Evolutionary conservation across 1,140 invertebrate species (phyloP).

Genomic region (Acromyrmex charruanus): DNA sequence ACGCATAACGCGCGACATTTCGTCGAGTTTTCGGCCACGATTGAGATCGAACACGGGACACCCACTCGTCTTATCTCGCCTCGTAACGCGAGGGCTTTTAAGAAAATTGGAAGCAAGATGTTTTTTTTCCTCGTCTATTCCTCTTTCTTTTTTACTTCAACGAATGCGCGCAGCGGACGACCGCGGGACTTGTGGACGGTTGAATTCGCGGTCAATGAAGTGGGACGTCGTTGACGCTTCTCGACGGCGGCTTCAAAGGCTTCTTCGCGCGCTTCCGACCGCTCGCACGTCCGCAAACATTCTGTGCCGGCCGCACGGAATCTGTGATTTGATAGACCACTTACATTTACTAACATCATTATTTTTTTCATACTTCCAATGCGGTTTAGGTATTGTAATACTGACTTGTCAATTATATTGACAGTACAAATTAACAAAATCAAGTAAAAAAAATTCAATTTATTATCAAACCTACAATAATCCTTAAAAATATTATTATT

Average conservation of each 20-base stretch:
- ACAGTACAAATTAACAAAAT: background rate
- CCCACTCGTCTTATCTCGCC: background rate
- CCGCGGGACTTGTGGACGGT: slow-evolving; percentile 54
- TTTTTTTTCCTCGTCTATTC: background rate
- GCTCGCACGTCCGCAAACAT: slow-evolving; percentile 15
- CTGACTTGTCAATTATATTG: background rate
- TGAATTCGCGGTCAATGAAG: slow-evolving; percentile 72
- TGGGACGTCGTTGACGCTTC: slow-evolving; percentile 68
- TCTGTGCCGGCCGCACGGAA: background rate
- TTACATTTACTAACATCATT: slow-evolving; percentile 13
- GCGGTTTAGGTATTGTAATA: background rate
- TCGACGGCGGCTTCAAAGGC: slow-evolving; percentile 47
- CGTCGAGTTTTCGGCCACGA: slow-evolving; percentile 21
- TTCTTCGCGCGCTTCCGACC: slow-evolving; percentile 8
- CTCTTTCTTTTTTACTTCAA: slow-evolving; percentile 44
- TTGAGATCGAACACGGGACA: background rate
- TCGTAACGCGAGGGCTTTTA: slow-evolving; percentile 68
- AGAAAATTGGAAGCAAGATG: slow-evolving; percentile 74
- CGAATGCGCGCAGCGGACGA: slow-evolving; percentile 9
- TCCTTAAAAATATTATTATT: no score
- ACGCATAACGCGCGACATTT: slow-evolving; percentile 1
- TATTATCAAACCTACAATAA: no score
- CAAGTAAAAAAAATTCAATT: no score
- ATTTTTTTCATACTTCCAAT: background rate
- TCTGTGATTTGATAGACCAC: slow-evolving; percentile 25